Conservation (phyloP, 2,113 vertebrate species). For the Erpornis zantholeuca region DNA sequence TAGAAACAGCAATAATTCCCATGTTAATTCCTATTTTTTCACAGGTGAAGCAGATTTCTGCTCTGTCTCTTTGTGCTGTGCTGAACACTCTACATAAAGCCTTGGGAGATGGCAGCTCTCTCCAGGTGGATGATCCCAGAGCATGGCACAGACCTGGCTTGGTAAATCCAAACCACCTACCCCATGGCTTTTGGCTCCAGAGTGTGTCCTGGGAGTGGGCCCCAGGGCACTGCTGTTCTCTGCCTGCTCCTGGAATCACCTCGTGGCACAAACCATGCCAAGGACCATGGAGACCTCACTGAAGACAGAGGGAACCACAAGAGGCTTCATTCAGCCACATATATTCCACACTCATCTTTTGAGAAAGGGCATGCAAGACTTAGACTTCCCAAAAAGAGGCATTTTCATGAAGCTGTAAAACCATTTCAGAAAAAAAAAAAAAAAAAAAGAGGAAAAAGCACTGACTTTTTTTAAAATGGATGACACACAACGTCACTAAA, state of each 20-base stretch:
- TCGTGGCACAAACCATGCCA: background rate
- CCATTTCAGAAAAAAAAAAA: accelerated
- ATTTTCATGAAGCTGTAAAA: background rate
- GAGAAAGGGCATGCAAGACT: background rate
- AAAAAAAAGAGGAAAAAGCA: background rate
- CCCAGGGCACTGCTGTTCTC: background rate
- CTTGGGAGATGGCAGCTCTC: background rate
- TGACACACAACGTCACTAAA: background rate
- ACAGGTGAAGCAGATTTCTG: background rate
- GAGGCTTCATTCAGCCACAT: background rate
- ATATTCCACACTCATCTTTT: background rate
- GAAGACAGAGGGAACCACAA: background rate
- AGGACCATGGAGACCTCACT: background rate
- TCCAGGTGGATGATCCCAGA: background rate
- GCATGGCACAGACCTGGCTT: accelerated
- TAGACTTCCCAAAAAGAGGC: background rate
- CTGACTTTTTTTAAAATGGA: background rate
- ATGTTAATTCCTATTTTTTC: background rate
- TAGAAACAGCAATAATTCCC: background rate
- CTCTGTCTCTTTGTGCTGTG: background rate
- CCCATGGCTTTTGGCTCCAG: accelerated
- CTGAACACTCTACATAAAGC: background rate
- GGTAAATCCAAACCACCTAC: background rate
- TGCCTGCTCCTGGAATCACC: background rate
- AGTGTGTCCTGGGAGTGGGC: accelerated